Conservation (phyloP, 2,888 invertebrate genomes). For the Tridacna gigas region DNA sequence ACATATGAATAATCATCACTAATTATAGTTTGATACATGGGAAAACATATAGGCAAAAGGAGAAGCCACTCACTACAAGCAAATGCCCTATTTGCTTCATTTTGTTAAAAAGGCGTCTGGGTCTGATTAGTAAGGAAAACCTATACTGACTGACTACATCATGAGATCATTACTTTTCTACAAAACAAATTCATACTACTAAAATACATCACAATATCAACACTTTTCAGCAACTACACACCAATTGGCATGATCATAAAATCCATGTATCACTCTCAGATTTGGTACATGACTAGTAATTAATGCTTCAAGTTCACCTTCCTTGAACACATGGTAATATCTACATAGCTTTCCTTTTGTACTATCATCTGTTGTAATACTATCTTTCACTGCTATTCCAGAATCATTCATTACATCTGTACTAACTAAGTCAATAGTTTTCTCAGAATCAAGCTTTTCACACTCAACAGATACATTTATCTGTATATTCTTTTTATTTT, state of each 20-base stretch:
- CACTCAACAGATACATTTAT: not conserved
- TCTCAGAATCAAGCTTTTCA: not conserved
- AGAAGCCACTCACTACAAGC: no score
- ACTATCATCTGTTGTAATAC: not conserved
- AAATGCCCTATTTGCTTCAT: no score
- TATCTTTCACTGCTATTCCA: constrained; percentile 28
- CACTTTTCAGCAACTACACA: constrained; percentile 92
- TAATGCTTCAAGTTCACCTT: constrained; percentile 88
- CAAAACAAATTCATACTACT: not conserved
- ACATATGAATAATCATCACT: no score
- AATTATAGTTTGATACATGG: no score
- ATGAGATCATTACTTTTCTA: constrained; percentile 1
- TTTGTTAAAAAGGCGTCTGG: no score
- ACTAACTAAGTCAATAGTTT: constrained; percentile 19
- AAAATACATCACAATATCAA: constrained; percentile 12
- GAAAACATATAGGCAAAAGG: no score
- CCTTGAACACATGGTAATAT: constrained; percentile 97
- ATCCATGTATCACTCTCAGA: constrained; percentile 88
- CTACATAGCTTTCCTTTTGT: constrained; percentile 86
- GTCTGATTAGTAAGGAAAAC: no score
- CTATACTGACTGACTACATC: not conserved
- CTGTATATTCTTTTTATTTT: not conserved
- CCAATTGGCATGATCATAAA: constrained; percentile 99
- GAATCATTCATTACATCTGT: constrained; percentile 20
- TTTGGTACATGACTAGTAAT: constrained; percentile 81